A percentile compares a stretch with the other conserved stretches of the same genome.
These are phyloP conservation scores for Lerema accius DNA, from an alignment of 1,140 invertebrate genomes.

Conservation along the genomic window DNA sequence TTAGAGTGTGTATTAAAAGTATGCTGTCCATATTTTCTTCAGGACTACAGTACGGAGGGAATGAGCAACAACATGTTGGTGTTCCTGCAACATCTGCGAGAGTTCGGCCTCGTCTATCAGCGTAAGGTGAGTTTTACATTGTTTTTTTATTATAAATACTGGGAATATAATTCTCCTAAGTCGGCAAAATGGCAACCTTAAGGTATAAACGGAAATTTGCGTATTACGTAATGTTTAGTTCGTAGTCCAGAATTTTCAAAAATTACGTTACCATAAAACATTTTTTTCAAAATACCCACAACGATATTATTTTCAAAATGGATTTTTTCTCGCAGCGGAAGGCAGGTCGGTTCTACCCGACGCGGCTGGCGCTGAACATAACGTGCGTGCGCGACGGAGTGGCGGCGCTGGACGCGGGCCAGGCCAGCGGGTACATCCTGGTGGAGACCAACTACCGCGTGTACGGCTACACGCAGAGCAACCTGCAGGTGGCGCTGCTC, in stretches of 20 bases:
- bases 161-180: no score
- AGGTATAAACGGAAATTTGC: no score
- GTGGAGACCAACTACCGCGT: conserved; percentile 99
- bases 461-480: conserved; percentile 98
- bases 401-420: conserved; percentile 55
- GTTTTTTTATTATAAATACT: no score
- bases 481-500: conserved; percentile 95
- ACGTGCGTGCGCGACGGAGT: conserved; percentile 81
- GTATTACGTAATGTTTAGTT: no score
- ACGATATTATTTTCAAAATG: no score
- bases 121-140: conserved; percentile 87
- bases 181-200: no score
- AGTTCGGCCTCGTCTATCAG: conserved; percentile 98
- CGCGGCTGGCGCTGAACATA: conserved; percentile 95
- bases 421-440: conserved; percentile 91
- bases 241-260: no score
- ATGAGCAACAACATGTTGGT: conserved; percentile 94
- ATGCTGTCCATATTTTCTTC: no score
- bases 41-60: conserved; percentile 98
- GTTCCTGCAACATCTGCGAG: conserved; percentile 97
- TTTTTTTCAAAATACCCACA: no score
- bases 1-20: no score
- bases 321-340: conserved; percentile 89
- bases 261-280: no score
- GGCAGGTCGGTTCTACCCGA: conserved; percentile 97